Base-by-base conservation (phyloP, 2,888 invertebrate genomes). In the Drosophila engyochracea region DNA sequence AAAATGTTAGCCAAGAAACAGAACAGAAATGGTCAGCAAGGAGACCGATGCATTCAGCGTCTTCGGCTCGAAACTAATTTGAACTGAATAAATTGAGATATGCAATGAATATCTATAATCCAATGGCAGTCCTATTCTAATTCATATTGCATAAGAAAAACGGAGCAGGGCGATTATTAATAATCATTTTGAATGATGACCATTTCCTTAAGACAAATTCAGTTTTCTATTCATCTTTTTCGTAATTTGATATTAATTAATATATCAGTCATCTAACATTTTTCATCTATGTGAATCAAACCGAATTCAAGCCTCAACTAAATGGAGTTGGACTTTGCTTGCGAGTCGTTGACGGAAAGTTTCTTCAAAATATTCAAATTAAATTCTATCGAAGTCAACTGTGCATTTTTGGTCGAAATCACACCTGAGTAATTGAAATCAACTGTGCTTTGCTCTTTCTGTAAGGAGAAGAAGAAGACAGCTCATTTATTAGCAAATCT, bases 31-130 rank as follows among this genome's bases (percentile, higher is more conserved):
- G 63, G 28, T 30, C 60, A 70, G 28, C 4, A 31, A 39, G 59
- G 3, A 39, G 47, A 14, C 1, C 28, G 41, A 30, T 57, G 47
- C 22, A 49, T 55, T 37, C 39, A 49, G 57, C 47, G 35, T 59
- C 54, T 66, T 35, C 53, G 39, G 49, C 39, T 62, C 44, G 16
- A 66, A 79, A 62, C 66, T 53, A 79, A 59, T 79, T 64, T 55
- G 51, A 79, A 37, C 66, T 76, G 77, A 77, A 81, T 65, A 70
- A 76, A 70, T 58, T 39, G 77, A 41, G 57, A 65, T 70, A 54
- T 55, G 64, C 52, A 65, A 53, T 41, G 33, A 63, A 44, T 28
- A 55, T 55, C 25, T 62, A 60, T 28, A 68, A 28, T 51, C 39
- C 49, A 62, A 53, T 22, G 39, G 31, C 37, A 35, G 19, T 35